These are phyloP conservation scores for Acipenser oxyrinchus DNA, from an alignment of 2,797 vertebrate genomes.

Conservation along the genomic window DNA sequence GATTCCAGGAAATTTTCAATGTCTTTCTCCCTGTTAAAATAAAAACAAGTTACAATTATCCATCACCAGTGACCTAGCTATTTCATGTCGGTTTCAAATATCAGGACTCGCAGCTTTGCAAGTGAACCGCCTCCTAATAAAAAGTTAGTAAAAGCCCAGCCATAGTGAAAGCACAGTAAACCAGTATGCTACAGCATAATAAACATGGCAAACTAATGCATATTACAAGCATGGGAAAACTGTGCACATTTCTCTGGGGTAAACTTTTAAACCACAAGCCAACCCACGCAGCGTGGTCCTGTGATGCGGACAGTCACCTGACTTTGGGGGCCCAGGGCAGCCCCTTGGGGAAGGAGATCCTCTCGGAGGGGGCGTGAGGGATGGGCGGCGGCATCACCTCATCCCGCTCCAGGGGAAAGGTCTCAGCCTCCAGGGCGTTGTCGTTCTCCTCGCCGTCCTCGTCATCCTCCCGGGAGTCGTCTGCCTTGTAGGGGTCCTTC, in stretches of 20 bases:
- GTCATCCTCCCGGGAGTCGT: slow-evolving; percentile 87
- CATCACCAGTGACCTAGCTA: neutral
- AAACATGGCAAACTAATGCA: neutral
- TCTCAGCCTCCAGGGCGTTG: slow-evolving; percentile 81
- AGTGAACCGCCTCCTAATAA: neutral
- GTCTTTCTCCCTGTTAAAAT: slow-evolving; percentile 80
- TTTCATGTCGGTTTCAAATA: neutral
- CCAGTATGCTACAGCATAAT: neutral
- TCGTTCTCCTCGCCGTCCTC: slow-evolving; percentile 92
- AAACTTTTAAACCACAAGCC: neutral
- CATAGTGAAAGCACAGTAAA: neutral
- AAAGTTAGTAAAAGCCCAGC: neutral
- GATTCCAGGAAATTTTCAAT: slow-evolving; percentile 96
- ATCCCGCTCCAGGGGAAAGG: slow-evolving; percentile 86
- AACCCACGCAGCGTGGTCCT: no score
- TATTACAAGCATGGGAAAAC: neutral
- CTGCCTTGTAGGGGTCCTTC: slow-evolving; percentile 89
- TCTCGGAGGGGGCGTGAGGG: slow-evolving; percentile 79
- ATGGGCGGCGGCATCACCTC: slow-evolving; percentile 88
- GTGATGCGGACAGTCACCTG: slow-evolving; percentile 59
- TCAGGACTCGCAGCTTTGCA: neutral
- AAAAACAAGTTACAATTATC: neutral
- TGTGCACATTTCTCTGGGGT: neutral
- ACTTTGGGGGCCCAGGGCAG: slow-evolving; percentile 97
- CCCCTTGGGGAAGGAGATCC: slow-evolving; percentile 87